Evolutionary conservation across 2,113 vertebrate species (phyloP), one percentile per base, ranked within the genome.

Genomic region (Loxodonta africana): DNA sequence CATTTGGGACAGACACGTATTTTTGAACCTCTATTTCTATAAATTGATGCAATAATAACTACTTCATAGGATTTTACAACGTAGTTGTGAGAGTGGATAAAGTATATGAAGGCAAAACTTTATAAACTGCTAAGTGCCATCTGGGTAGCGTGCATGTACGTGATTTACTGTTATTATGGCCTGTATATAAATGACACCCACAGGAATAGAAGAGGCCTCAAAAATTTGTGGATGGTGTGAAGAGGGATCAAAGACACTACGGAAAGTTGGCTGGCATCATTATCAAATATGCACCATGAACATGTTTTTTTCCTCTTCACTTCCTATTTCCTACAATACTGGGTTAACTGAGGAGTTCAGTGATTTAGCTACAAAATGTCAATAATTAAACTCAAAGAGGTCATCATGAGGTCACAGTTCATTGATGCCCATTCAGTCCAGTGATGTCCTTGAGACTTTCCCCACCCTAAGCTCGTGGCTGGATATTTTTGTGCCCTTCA

Each of bases 1-100:
- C 28, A 28, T 73, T 44, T 87, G 17, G 81, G 26, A 41, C 67
- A 84, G 60, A 20, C 9, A 74, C 48, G 0, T 65, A 53, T 26
- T 95, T 96, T 57, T 85, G 73, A 84, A 83, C 9, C n/a, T 67
- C 28, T 69, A 6, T 74, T 67, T 93, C 30, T 90, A 60, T 90
- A 74, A 89, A 80, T 28, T 48, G 15, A 6, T 48, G 6, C 25
- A 51, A 53, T 71, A 67, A 73, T 37, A 76, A 20, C 7, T 60
- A 71, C 37, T 6, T 90, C 5, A 83, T 21, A 33, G 10, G 90
- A 60, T 65, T 69, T 91, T 74, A 51, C 8, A 60, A n/a, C 26
- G 20, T 53, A 60, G 69, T 6, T 74, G 28, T 67, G 44, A 74
- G 51, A 25, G 26, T 53, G 28, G 74, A 30, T 83, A 23, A 93